Percentiles rank a stretch among this genome's conserved stretches.
Conservation (phyloP, 2,888 invertebrate species). For the Euspilapteryx auroguttella region DNA sequence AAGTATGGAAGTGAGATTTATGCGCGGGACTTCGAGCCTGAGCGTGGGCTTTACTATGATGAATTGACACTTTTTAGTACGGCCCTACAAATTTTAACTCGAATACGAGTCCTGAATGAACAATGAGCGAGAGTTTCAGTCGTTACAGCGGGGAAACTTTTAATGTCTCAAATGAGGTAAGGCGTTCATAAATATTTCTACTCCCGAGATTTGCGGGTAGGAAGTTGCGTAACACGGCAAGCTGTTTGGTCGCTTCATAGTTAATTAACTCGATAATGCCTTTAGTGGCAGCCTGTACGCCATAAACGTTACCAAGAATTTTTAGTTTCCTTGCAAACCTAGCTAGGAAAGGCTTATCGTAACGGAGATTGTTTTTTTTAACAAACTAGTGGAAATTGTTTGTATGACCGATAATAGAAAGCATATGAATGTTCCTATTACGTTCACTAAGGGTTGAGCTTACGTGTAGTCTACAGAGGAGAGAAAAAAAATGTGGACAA, state of each 20-base stretch:
- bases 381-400: too few relatives aligned
- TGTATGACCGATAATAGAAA: too few relatives aligned
- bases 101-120: slow-evolving; percentile 54
- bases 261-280: slow-evolving; percentile 32
- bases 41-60: slow-evolving; percentile 56
- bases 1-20: slow-evolving; percentile 63
- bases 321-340: too few relatives aligned
- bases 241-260: slow-evolving; percentile 16
- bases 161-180: slow-evolving; percentile 55
- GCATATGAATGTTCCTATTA: slow-evolving; percentile 27
- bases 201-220: slow-evolving; percentile 40
- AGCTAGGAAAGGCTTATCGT: too few relatives aligned
- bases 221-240: slow-evolving; percentile 33
- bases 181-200: slow-evolving; percentile 40
- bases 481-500: slow-evolving; percentile 22
- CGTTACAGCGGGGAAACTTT: slow-evolving; percentile 50
- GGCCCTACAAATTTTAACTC: slow-evolving; percentile 53
- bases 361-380: too few relatives aligned
- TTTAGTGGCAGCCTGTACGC: too few relatives aligned
- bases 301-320: too few relatives aligned
- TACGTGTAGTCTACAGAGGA: too few relatives aligned
- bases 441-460: slow-evolving; percentile 19
- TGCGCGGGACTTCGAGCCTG: slow-evolving; percentile 50
- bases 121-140: slow-evolving; percentile 46
- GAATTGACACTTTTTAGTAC: slow-evolving; percentile 58